Evolutionary conservation across 2,888 invertebrate species (phyloP), one percentile per base, ranked within the genome.

Genomic region (Dryococelus australis): DNA sequence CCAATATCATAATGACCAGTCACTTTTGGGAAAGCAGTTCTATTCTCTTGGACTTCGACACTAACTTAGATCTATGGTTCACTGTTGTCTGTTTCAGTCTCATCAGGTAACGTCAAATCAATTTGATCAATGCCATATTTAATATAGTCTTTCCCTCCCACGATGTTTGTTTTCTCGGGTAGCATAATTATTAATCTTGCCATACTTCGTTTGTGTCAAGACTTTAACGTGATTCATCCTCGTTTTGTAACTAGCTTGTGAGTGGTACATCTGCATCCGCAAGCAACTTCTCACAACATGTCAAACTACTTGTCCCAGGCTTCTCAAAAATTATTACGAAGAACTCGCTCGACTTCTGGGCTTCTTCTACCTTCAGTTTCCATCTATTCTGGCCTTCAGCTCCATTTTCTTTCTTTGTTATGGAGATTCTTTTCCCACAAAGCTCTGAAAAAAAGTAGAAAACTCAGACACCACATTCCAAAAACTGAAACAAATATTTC

Each of bases 161-260:
- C n/a, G 9, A 24, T 80, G 13, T 80, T 28, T 28, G 80, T 80
- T 80, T 80, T 24, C n/a, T 80, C 4, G 10, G 80, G 80, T 26
- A 80, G 3, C 80, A 13, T n/a, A 12, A 80, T 8, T 10, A 13
- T 80, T 80, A n/a, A n/a, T 13, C 24, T 26, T 80, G 27, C 12
- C 28, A 80, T 8, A 27, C 26, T 5, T 27, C n/a, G 12, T 80
- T 9, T 80, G 26, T 8, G 79, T 16, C 79, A 79, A 27, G 10
- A 27, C n/a, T 79, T 79, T 79, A n/a, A n/a, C n/a, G n/a, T 80
- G 80, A 13, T 80, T 28, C 80, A 80, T 9, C n/a, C n/a, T 80
- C n/a, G 10, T 0, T 9, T 26, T 80, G 27, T 80, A n/a, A 80
- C 80, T 12, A 3, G 28, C 80, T 80, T 80, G 24, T 80, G 28